A percentile compares a stretch with the other conserved stretches of the same genome.
phyloP scores from a whole-genome alignment of 2,888 invertebrate genomes.

The Pristionchus japonicus region DNA sequence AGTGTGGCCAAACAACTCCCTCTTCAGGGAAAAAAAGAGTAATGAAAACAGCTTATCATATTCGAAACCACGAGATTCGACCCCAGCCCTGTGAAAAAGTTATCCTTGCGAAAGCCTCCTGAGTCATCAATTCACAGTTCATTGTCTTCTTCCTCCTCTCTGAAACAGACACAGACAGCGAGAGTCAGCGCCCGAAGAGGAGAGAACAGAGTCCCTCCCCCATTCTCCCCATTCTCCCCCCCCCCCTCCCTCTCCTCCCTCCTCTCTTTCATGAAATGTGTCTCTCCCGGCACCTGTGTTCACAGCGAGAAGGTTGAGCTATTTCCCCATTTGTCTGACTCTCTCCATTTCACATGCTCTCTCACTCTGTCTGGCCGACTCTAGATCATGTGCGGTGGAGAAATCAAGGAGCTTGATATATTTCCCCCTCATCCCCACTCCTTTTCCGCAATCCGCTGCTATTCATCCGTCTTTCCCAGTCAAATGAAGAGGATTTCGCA shows the following conservation, averaged over 20 bases:
- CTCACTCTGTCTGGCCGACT: too few relatives aligned
- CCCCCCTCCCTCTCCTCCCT: neutral
- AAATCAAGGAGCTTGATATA: neutral
- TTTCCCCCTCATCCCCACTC: neutral
- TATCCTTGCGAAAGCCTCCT: neutral
- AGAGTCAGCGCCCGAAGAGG: neutral
- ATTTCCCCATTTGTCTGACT: too few relatives aligned
- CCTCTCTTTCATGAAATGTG: neutral
- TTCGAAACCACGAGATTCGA: neutral
- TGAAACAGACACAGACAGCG: neutral
- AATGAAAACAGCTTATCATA: neutral
- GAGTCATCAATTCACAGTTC: conserved; percentile 12
- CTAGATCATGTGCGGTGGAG: too few relatives aligned
- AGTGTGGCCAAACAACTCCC: neutral
- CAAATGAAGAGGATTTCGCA: neutral
- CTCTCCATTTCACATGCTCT: too few relatives aligned
- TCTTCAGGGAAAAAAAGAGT: neutral
- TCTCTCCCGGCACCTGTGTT: neutral
- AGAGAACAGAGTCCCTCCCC: neutral
- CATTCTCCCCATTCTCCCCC: neutral
- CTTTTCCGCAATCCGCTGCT: neutral
- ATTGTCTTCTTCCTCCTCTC: neutral
- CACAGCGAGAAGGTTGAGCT: neutral
- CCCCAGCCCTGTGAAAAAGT: neutral
- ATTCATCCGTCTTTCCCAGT: neutral